Conservation (phyloP, 2,113 vertebrate species). For the Ciconia stormi region DNA sequence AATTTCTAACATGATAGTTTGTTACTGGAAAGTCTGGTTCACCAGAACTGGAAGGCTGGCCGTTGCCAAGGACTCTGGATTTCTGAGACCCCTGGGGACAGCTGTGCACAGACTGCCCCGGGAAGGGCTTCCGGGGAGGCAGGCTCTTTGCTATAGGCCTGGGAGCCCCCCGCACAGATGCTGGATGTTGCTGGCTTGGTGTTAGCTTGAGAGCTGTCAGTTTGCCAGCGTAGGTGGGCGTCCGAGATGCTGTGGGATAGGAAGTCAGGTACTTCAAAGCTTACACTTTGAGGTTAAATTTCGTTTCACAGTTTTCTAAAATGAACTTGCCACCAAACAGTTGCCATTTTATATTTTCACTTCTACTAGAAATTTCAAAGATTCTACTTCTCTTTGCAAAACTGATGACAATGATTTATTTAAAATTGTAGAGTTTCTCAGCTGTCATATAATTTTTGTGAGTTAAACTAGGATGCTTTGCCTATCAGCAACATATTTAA, state of each 20-base stretch:
- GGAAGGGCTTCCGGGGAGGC: not conserved
- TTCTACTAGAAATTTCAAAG: not conserved
- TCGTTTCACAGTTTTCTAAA: not conserved
- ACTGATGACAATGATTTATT: not conserved
- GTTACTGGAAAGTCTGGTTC: not conserved
- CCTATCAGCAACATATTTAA: not conserved
- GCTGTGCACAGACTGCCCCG: fast-evolving
- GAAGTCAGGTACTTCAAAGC: not conserved
- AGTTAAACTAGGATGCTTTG: not conserved
- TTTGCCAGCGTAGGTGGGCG: not conserved
- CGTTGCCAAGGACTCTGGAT: not conserved
- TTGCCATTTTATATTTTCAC: not conserved
- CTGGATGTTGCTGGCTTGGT: not conserved
- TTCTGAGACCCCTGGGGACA: not conserved
- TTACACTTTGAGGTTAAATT: not conserved
- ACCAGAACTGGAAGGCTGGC: not conserved
- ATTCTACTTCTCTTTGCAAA: not conserved
- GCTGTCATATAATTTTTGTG: not conserved
- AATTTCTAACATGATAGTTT: not conserved
- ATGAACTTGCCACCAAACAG: not conserved
- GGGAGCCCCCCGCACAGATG: fast-evolving
- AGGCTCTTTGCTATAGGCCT: not conserved
- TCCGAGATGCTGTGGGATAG: not conserved
- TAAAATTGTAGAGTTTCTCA: not conserved
- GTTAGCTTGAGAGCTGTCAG: not conserved